A percentile compares a stretch with the other conserved stretches of the same genome.
phyloP scores from a whole-genome alignment of 2,888 invertebrate genomes.

The Beris chalybata region DNA sequence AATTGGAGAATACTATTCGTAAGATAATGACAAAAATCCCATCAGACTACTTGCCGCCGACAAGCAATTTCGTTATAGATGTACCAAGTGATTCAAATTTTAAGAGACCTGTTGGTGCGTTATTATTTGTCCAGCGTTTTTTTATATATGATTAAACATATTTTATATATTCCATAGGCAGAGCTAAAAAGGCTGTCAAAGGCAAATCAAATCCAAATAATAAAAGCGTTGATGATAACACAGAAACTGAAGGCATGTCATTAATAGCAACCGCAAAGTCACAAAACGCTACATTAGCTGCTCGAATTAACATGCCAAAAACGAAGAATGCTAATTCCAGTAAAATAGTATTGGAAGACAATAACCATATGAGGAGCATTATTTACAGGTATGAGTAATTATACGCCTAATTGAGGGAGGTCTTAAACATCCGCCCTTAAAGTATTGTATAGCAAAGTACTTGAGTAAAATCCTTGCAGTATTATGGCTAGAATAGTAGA shows the following conservation, averaged over 20 bases:
- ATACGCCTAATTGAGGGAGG: no score
- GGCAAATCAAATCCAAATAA: constrained; percentile 25
- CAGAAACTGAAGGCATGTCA: constrained; percentile 42
- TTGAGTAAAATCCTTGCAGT: no score
- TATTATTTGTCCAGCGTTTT: background rate
- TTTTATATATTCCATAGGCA: constrained; percentile 12
- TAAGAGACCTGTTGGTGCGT: constrained; percentile 39
- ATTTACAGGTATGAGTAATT: constrained; percentile 44
- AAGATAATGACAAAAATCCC: constrained; percentile 54
- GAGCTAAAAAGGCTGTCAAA: constrained; percentile 29
- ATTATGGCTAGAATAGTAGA: no score
- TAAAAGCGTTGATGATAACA: constrained; percentile 28
- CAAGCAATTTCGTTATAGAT: constrained; percentile 54
- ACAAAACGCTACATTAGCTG: constrained; percentile 10
- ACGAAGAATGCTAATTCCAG: background rate
- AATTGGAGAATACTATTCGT: constrained; percentile 59
- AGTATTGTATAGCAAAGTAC: no score
- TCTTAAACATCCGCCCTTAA: no score
- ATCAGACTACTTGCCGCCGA: constrained; percentile 59
- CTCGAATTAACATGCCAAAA: background rate
- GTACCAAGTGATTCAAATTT: constrained; percentile 11
- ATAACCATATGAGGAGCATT: constrained; percentile 48
- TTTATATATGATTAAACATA: background rate
- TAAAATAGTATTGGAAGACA: constrained; percentile 45
- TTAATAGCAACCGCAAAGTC: constrained; percentile 43